Conservation (phyloP, 2,888 invertebrate species). For the Globia sparganii region DNA sequence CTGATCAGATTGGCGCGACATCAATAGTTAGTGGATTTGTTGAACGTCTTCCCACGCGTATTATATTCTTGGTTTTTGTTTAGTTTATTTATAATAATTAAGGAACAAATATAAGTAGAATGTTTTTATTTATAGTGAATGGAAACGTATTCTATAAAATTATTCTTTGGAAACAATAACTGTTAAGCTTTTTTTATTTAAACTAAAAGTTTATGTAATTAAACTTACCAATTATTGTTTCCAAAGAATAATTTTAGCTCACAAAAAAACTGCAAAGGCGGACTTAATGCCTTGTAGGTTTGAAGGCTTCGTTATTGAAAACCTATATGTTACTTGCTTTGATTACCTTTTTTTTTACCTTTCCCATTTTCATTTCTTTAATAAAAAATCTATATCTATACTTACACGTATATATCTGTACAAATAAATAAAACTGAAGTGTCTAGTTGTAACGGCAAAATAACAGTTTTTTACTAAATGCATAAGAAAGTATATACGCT, state of each 20-base stretch:
- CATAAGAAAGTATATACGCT: no score
- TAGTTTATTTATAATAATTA: not conserved
- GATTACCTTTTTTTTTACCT: no score
- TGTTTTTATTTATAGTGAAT: not conserved
- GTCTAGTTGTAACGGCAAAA: no score
- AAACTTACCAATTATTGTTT: no score
- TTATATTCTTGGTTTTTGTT: constrained; percentile 9
- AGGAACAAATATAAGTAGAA: not conserved
- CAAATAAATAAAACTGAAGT: no score
- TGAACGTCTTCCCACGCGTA: constrained; percentile 41
- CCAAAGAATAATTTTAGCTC: no score
- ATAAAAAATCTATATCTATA: no score
- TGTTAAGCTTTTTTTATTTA: not conserved
- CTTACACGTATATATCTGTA: no score
- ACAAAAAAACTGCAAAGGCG: no score
- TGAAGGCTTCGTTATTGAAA: not conserved
- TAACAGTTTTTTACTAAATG: no score
- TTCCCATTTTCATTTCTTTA: not conserved
- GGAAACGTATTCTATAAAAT: no score
- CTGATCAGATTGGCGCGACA: constrained; percentile 31
- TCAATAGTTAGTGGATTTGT: constrained; percentile 54
- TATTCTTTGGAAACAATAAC: not conserved
- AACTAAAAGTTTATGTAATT: no score
- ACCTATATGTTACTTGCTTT: not conserved
- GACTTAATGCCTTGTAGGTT: not conserved